phyloP scores from a whole-genome alignment of 2,797 vertebrate genomes.

The Alosa sapidissima region DNA sequence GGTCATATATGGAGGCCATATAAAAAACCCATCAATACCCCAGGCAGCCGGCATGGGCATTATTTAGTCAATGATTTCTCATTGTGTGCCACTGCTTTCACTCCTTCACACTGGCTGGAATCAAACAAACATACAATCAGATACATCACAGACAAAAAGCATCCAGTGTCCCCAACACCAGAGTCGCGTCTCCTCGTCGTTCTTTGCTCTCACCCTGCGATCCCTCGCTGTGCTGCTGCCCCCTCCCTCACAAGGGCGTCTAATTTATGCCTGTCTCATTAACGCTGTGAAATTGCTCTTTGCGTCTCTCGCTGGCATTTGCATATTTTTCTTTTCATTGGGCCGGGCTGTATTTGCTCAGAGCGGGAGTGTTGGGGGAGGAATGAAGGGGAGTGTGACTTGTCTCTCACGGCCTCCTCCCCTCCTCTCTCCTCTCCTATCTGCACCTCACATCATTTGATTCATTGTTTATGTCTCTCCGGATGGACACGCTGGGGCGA shows the following conservation, averaged over 20 bases:
- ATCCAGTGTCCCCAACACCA: background rate
- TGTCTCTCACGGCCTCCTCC: background rate
- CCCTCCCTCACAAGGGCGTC: background rate
- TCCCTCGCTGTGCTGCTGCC: background rate
- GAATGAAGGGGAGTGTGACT: background rate
- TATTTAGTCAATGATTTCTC: background rate
- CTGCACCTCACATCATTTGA: background rate
- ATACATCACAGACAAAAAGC: background rate
- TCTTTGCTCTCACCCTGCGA: background rate
- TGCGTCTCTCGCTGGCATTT: constrained; percentile 23
- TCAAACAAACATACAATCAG: background rate
- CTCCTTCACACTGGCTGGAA: background rate
- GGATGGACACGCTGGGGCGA: background rate
- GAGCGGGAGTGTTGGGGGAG: constrained; percentile 5
- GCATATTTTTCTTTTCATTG: constrained; percentile 34
- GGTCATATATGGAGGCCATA: background rate
- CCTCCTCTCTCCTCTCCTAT: background rate
- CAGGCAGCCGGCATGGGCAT: background rate
- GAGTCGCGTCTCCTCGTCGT: background rate
- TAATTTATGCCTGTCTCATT: constrained; percentile 25
- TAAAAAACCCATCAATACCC: background rate
- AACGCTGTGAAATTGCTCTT: constrained; percentile 31
- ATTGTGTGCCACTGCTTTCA: background rate
- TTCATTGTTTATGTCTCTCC: background rate
- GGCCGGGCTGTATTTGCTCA: constrained; percentile 36